phyloP scores from a whole-genome alignment of 2,888 invertebrate species.

The Agonopterix arenella region DNA sequence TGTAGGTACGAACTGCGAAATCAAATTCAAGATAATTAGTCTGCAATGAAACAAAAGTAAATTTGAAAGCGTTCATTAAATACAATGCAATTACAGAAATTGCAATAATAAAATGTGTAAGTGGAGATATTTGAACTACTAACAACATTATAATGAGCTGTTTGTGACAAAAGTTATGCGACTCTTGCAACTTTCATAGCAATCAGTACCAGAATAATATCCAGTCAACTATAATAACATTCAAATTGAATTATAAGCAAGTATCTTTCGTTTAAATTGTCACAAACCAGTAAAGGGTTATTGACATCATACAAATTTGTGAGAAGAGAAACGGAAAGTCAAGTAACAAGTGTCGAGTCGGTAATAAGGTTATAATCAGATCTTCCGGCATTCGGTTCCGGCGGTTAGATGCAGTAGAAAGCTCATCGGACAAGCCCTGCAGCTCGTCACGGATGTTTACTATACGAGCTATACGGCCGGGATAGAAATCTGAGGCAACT shows the following conservation, averaged over 20 bases:
- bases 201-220: no score
- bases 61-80: slow-evolving; percentile 1
- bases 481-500: slow-evolving; percentile 45
- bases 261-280: no score
- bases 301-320: slow-evolving; percentile 13
- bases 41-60: slow-evolving; percentile 8
- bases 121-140: neutral
- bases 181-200: no score
- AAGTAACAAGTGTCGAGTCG: slow-evolving; percentile 26
- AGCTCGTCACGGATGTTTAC: slow-evolving; percentile 45
- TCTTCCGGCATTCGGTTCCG: slow-evolving; percentile 49
- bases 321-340: slow-evolving; percentile 41
- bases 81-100: slow-evolving; percentile 6
- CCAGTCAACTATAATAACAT: no score
- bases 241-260: no score
- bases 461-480: slow-evolving; percentile 18
- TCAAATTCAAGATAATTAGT: slow-evolving; percentile 6
- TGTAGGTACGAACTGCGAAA: slow-evolving; percentile 4
- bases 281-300: slow-evolving; percentile 5
- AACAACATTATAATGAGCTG: neutral
- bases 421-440: slow-evolving; percentile 44
- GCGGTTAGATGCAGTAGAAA: slow-evolving; percentile 47
- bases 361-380: slow-evolving; percentile 58
- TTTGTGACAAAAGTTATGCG: no score
- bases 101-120: neutral